Percentiles rank a stretch among this genome's conserved stretches.
These are phyloP conservation scores for Sarcophaga bullata DNA, from an alignment of 1,140 invertebrate genomes.

Conservation along the genomic window DNA sequence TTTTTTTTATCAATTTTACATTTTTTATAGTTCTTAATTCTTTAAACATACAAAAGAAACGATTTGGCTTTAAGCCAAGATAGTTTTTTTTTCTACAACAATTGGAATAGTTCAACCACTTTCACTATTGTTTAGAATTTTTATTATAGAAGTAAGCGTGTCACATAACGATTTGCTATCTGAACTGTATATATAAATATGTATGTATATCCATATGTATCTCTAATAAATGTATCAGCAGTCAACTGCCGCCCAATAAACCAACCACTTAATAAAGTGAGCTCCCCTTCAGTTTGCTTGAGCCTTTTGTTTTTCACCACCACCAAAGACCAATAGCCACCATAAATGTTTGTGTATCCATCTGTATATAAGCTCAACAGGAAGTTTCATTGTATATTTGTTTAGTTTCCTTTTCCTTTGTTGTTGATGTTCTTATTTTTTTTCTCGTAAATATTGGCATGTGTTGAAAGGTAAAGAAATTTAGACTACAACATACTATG, in stretches of 20 bases:
- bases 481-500: neutral
- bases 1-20: too few species aligned
- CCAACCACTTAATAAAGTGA: too few species aligned
- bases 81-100: neutral
- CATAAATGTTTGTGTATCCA: slow-evolving; percentile 46
- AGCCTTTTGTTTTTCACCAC: neutral
- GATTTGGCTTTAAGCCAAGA: slow-evolving; percentile 46
- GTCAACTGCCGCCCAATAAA: neutral
- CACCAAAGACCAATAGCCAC: slow-evolving; percentile 55
- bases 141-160: neutral
- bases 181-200: neutral
- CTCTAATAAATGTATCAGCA: slow-evolving; percentile 4
- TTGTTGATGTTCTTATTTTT: slow-evolving; percentile 7
- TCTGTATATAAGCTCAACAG: slow-evolving; percentile 42
- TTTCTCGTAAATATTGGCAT: neutral
- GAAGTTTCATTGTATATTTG: slow-evolving; percentile 9
- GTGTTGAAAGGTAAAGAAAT: neutral
- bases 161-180: slow-evolving; percentile 32
- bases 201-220: neutral
- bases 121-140: neutral
- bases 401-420: neutral
- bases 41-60: neutral
- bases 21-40: too few species aligned
- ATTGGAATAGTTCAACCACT: slow-evolving; percentile 11
- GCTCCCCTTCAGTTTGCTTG: neutral